Conservation (phyloP, 1,140 invertebrate species). For the Venturia canescens region DNA sequence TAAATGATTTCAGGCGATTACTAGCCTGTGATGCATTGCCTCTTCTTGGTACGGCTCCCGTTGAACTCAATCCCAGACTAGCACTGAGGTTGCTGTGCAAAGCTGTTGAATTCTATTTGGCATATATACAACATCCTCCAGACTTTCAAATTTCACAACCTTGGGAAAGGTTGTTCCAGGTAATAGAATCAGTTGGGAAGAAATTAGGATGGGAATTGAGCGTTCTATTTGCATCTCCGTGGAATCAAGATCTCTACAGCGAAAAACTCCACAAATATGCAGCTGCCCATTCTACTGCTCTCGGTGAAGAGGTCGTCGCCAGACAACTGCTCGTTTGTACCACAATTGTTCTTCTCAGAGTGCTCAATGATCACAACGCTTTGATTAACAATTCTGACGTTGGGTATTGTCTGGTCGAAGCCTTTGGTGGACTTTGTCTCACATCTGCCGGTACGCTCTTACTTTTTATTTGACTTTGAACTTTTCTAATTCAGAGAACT, state of each 20-base stretch:
- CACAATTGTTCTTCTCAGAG: conserved; percentile 69
- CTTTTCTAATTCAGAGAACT: too few relatives aligned
- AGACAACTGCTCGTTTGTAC: conserved; percentile 70
- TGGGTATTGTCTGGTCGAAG: conserved; percentile 72
- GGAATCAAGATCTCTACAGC: conserved; percentile 70
- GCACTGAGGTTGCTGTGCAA: conserved; percentile 81
- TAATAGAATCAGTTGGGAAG: conserved; percentile 85
- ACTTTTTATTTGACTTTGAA: neutral
- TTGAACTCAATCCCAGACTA: conserved; percentile 81
- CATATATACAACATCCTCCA: conserved; percentile 81
- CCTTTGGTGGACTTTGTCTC: conserved; percentile 65
- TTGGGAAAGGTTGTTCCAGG: conserved; percentile 88
- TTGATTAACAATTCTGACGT: conserved; percentile 67
- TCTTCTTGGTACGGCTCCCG: conserved; percentile 80
- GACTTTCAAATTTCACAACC: conserved; percentile 84
- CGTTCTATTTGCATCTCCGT: conserved; percentile 70
- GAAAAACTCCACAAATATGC: conserved; percentile 71
- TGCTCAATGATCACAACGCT: conserved; percentile 69
- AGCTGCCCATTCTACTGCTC: conserved; percentile 55
- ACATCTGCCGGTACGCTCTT: conserved; percentile 60
- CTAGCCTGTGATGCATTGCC: conserved; percentile 87
- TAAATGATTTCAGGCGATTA: conserved; percentile 85
- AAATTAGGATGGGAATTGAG: conserved; percentile 89
- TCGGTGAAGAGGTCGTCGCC: conserved; percentile 68
- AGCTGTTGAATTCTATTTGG: conserved; percentile 81